Evolutionary conservation across 2,797 vertebrate species (phyloP).

Genomic region (Rhinogobio ventralis): DNA sequence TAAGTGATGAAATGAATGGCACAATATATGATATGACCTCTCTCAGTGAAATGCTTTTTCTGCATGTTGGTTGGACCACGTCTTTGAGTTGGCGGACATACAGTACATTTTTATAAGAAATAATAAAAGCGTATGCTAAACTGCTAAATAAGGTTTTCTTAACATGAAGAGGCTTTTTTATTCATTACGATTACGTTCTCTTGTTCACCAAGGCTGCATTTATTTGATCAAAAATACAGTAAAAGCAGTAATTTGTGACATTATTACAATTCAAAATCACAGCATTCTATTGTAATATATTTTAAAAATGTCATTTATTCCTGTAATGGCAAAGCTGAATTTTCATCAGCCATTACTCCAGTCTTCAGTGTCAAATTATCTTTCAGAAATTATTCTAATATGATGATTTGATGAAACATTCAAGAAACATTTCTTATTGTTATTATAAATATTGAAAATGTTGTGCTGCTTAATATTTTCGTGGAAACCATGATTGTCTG

Average conservation of each 20-base stretch:
- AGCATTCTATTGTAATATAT: background rate
- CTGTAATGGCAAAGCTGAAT: background rate
- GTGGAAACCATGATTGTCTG: background rate
- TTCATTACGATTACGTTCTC: background rate
- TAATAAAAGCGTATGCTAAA: background rate
- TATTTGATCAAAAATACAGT: background rate
- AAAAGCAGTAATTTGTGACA: background rate
- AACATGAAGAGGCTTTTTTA: background rate
- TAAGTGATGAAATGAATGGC: constrained; percentile 69
- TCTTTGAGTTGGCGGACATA: background rate
- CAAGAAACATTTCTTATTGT: background rate
- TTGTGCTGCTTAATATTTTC: background rate
- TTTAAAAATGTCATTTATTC: background rate
- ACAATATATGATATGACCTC: background rate
- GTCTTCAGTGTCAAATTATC: background rate
- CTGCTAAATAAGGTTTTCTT: background rate
- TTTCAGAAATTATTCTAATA: background rate
- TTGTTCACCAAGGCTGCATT: background rate
- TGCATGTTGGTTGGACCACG: background rate
- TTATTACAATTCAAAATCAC: background rate
- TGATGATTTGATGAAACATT: background rate
- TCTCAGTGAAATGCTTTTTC: background rate
- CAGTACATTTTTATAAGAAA: background rate
- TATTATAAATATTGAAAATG: background rate
- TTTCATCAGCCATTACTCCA: background rate